Conservation (phyloP, 2,888 invertebrate genomes). For the Leptodirus hochenwartii region DNA sequence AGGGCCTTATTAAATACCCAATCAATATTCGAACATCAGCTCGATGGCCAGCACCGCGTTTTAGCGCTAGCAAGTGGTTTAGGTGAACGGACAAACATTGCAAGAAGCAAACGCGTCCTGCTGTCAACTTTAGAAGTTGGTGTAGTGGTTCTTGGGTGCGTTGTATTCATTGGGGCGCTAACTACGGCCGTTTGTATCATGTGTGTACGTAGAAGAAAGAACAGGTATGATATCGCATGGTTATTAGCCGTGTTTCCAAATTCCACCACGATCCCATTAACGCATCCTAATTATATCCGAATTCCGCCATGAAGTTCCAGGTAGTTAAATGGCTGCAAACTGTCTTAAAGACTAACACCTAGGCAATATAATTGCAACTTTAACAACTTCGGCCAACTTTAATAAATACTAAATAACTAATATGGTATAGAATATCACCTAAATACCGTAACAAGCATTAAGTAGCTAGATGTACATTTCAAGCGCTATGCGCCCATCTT, state of each 20-base stretch:
- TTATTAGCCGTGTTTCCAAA: slow-evolving; percentile 3
- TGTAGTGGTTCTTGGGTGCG: slow-evolving; percentile 59
- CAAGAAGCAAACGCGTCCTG: slow-evolving; percentile 25
- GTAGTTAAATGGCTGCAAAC: too few relatives aligned
- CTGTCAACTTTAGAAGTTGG: slow-evolving; percentile 61
- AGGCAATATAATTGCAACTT: too few relatives aligned
- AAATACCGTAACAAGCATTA: too few relatives aligned
- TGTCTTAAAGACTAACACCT: too few relatives aligned
- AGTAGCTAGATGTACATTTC: too few relatives aligned
- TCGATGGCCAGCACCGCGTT: slow-evolving; percentile 45
- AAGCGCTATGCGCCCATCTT: too few relatives aligned
- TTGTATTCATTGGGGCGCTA: slow-evolving; percentile 65
- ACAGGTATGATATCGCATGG: slow-evolving; percentile 29
- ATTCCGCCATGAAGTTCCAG: too few relatives aligned
- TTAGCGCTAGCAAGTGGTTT: slow-evolving; percentile 38
- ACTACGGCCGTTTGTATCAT: slow-evolving; percentile 62
- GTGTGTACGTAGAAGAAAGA: slow-evolving; percentile 40
- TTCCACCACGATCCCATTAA: too few relatives aligned
- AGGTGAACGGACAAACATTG: slow-evolving; percentile 23
- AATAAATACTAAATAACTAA: too few relatives aligned
- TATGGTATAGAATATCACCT: too few relatives aligned
- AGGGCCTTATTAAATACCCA: slow-evolving; percentile 21
- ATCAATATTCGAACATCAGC: slow-evolving; percentile 37
- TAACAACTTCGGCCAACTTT: too few relatives aligned
- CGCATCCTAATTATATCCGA: too few relatives aligned